A percentile compares a stretch with the other conserved stretches of the same genome.
Evolutionary conservation across 2,888 invertebrate genomes (phyloP).

Genomic region (Allygus modestus): DNA sequence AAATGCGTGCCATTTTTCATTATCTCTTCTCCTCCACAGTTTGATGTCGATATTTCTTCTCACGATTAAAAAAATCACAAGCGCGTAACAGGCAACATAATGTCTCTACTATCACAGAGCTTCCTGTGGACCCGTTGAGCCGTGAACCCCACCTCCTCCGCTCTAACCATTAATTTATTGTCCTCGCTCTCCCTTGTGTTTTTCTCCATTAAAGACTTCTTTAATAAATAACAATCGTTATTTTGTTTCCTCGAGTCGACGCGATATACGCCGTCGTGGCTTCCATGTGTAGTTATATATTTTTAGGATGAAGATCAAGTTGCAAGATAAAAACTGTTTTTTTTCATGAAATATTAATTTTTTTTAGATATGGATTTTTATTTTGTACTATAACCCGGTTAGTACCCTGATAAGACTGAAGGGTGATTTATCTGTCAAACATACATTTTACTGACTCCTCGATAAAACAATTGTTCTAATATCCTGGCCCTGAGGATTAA

Average conservation of each 20-base stretch:
- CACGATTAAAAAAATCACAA: conserved; percentile 58
- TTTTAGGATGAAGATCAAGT: no score
- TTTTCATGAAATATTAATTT: no score
- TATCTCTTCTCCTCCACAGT: conserved; percentile 53
- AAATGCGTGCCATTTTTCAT: conserved; percentile 62
- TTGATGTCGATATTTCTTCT: conserved; percentile 56
- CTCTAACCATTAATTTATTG: conserved; percentile 53
- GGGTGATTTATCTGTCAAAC: no score
- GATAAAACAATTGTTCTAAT: no score
- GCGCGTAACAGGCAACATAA: conserved; percentile 59
- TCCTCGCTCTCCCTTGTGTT: conserved; percentile 55
- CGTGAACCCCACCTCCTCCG: conserved; percentile 12
- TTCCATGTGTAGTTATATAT: no score
- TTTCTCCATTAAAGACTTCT: conserved; percentile 58
- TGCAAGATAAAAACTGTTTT: no score
- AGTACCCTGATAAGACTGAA: no score
- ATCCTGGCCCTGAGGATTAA: no score
- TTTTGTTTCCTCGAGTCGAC: neutral
- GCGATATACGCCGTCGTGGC: neutral
- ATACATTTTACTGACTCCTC: no score
- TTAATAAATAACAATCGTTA: conserved; percentile 56
- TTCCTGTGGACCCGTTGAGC: conserved; percentile 55
- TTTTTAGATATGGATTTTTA: no score
- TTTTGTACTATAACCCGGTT: no score
- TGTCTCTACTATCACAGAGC: conserved; percentile 56